A percentile compares a stretch with the other conserved stretches of the same genome.
phyloP scores from a whole-genome alignment of 2,888 invertebrate species.

The Thecocarcelia acutangulata region DNA sequence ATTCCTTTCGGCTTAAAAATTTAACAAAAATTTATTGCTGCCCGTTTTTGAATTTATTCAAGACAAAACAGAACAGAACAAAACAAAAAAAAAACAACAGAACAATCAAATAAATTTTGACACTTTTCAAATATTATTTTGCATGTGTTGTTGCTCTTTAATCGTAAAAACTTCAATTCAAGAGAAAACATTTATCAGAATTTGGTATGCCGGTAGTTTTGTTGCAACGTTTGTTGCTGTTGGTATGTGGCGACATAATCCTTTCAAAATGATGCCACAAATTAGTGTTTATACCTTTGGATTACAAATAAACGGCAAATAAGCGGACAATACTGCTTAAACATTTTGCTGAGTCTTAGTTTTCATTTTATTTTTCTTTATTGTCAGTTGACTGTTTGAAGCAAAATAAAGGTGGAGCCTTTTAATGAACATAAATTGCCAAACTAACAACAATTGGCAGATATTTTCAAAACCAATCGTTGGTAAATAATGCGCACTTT shows the following conservation, averaged over 20 bases:
- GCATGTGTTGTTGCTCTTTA: conserved; percentile 10
- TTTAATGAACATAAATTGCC: conserved; percentile 31
- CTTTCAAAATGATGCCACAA: conserved; percentile 46
- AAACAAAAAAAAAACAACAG: neutral
- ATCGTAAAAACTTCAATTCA: conserved; percentile 30
- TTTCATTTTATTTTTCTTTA: neutral
- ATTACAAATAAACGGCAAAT: conserved; percentile 18
- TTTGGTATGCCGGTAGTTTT: conserved; percentile 42
- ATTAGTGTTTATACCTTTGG: conserved; percentile 11
- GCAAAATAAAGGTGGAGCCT: conserved; percentile 51
- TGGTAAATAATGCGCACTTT: conserved; percentile 30
- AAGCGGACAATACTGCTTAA: neutral
- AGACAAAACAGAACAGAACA: neutral
- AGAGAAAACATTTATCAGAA: conserved; percentile 43
- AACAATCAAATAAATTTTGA: conserved; percentile 43
- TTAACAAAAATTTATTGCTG: conserved; percentile 26
- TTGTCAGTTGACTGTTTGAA: neutral
- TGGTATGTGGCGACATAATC: conserved; percentile 61
- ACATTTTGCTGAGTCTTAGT: neutral
- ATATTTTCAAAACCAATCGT: conserved; percentile 13
- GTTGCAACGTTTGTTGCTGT: conserved; percentile 27
- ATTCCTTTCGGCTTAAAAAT: conserved; percentile 5
- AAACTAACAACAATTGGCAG: conserved; percentile 48
- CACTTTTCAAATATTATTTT: conserved; percentile 33
- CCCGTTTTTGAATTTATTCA: neutral